phyloP scores from a whole-genome alignment of 2,113 vertebrate genomes.

The Pygathrix nemaeus region DNA sequence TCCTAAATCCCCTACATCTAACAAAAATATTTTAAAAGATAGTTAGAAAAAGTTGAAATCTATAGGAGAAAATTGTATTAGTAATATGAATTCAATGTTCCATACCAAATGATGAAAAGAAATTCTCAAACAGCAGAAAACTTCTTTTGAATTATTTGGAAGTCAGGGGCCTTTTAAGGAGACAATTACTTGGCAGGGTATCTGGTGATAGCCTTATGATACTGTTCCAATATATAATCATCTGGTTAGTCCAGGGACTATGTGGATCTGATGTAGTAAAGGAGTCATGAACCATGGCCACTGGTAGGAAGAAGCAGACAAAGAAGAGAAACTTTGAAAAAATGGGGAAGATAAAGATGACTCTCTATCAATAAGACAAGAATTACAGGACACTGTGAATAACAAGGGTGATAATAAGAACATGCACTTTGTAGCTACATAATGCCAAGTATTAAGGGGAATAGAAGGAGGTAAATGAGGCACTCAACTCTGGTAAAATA shows the following conservation, averaged over 20 bases:
- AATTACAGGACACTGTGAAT: neutral
- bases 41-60: neutral
- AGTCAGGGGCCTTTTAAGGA: neutral
- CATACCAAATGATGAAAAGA: neutral
- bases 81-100: neutral
- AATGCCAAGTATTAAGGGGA: neutral
- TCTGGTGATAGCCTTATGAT: neutral
- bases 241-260: neutral
- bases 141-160: neutral
- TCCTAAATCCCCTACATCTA: neutral
- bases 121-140: neutral
- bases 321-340: neutral
- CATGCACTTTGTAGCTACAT: neutral
- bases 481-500: neutral
- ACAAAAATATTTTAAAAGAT: conserved; percentile 4
- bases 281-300: neutral
- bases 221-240: neutral
- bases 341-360: neutral
- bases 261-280: neutral
- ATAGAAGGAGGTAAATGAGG: neutral
- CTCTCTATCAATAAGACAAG: neutral
- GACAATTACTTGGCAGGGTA: neutral
- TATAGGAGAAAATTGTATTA: neutral
- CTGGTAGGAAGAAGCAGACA: neutral
- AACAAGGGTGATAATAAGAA: neutral